Conservation (phyloP, 2,797 vertebrate species). For the Myotis myotis region DNA sequence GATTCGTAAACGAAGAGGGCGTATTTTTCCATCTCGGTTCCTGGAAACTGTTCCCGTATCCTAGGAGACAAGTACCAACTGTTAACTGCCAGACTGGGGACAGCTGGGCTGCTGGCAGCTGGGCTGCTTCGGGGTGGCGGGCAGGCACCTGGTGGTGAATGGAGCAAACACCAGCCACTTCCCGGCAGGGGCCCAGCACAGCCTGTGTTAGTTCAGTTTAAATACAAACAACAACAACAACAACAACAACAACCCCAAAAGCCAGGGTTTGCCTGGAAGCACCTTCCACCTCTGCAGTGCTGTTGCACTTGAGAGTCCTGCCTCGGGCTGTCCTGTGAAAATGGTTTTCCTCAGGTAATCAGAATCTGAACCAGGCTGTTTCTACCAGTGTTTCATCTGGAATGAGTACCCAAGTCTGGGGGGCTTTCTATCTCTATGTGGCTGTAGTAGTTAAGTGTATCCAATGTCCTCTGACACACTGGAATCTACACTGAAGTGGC, state of each 20-base stretch:
- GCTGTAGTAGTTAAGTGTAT: neutral
- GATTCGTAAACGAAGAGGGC: slow-evolving; percentile 92
- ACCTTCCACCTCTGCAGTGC: rapidly evolving
- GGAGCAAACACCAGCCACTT: neutral
- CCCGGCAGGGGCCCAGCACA: neutral
- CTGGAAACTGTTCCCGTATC: slow-evolving; percentile 91
- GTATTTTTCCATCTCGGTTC: slow-evolving; percentile 94
- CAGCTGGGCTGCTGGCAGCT: neutral
- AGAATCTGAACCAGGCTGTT: neutral
- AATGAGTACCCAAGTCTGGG: neutral
- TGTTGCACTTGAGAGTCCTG: neutral
- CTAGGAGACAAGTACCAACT: slow-evolving; percentile 82
- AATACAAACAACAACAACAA: neutral
- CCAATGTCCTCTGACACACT: rapidly evolving
- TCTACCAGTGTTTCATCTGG: neutral
- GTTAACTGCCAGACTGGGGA: neutral
- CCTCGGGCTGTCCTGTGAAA: neutral
- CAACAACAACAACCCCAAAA: neutral
- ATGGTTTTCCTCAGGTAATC: neutral
- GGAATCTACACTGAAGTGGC: neutral
- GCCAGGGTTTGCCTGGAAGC: neutral
- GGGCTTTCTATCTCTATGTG: rapidly evolving
- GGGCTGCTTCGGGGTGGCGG: rapidly evolving
- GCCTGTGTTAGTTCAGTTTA: neutral
- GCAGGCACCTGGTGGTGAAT: neutral